phyloP scores from a whole-genome alignment of 2,888 invertebrate species.

The Ypsolopha scabrella region DNA sequence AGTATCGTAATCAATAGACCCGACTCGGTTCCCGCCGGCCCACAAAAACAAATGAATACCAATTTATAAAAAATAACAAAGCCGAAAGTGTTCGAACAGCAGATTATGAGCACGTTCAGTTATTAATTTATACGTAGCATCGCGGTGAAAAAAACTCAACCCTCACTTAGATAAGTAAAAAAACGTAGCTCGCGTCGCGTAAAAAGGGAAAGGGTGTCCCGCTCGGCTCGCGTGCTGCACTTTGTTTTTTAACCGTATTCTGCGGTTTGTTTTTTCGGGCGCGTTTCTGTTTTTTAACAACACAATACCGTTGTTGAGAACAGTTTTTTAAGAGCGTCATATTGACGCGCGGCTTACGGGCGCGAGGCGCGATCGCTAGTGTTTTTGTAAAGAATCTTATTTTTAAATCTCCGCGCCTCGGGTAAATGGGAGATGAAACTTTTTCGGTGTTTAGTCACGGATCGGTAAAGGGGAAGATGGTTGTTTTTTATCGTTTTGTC shows the following conservation, averaged over 20 bases:
- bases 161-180: constrained; percentile 56
- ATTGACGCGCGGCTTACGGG: constrained; percentile 45
- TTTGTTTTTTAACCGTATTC: constrained; percentile 63
- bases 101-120: constrained; percentile 68
- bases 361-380: constrained; percentile 47
- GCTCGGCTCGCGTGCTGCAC: constrained; percentile 60
- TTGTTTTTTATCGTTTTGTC: constrained; percentile 33
- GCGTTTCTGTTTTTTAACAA: constrained; percentile 67
- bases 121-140: constrained; percentile 68
- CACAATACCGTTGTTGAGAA: constrained; percentile 62
- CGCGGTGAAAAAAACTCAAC: constrained; percentile 62
- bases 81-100: constrained; percentile 65
- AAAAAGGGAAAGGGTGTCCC: constrained; percentile 67
- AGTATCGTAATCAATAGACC: constrained; percentile 50
- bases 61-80: constrained; percentile 53
- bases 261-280: constrained; percentile 66
- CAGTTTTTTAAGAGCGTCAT: constrained; percentile 63
- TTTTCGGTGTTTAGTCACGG: constrained; percentile 56
- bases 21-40: constrained; percentile 48
- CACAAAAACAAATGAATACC: constrained; percentile 64
- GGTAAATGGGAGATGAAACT: constrained; percentile 50
- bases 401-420: constrained; percentile 54
- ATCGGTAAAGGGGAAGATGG: constrained; percentile 47
- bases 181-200: constrained; percentile 60
- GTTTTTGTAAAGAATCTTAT: constrained; percentile 52